Conservation (phyloP, 2,888 invertebrate genomes). For the Agonopterix arenella region DNA sequence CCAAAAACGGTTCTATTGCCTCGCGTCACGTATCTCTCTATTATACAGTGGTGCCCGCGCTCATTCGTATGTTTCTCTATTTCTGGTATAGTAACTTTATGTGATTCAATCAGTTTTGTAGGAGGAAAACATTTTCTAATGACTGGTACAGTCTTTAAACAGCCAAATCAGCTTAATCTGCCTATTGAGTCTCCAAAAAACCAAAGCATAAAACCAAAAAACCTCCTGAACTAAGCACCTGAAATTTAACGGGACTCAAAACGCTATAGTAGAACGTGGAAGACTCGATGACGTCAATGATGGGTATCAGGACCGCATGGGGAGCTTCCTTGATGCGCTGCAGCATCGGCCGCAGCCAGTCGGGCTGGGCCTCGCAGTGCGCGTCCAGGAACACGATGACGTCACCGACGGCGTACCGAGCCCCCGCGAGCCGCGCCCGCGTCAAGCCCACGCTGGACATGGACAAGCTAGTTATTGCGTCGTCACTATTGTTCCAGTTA, state of each 20-base stretch:
- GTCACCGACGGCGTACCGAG: slow-evolving; percentile 86
- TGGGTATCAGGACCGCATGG: slow-evolving; percentile 91
- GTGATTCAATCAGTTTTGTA: no score
- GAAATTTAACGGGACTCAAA: slow-evolving; percentile 66
- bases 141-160: no score
- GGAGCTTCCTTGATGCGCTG: slow-evolving; percentile 89
- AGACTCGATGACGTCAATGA: slow-evolving; percentile 95
- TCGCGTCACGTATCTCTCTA: no score
- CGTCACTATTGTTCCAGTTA: no score
- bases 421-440: slow-evolving; percentile 92
- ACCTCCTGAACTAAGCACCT: slow-evolving; percentile 26
- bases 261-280: slow-evolving; percentile 85
- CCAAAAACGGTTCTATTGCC: no score
- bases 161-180: no score
- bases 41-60: no score
- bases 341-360: slow-evolving; percentile 94
- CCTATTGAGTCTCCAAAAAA: no score
- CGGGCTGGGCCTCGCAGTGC: slow-evolving; percentile 89
- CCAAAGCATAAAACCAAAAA: no score
- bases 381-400: slow-evolving; percentile 93
- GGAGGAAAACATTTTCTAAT: no score
- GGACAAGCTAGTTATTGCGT: neutral
- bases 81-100: no score
- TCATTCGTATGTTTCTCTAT: no score
- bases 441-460: slow-evolving; percentile 88